Evolutionary conservation across 1,140 invertebrate species (phyloP), one percentile per base, ranked within the genome.

Genomic region (Anagrus nilaparvatae): DNA sequence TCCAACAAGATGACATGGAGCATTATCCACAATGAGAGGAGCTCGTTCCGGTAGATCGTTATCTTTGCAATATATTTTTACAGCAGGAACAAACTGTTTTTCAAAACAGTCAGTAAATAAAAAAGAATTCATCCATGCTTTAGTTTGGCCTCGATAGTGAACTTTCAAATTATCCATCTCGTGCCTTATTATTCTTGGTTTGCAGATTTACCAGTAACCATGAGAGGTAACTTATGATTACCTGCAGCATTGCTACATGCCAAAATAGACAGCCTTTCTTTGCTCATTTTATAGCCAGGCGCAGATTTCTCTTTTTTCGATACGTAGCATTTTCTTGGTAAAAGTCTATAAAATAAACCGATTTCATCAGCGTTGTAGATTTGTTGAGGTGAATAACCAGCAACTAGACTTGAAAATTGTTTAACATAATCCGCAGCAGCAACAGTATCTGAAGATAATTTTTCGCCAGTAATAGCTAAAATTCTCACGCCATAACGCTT

Each of bases 231-330:
- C 51, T 49, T 51, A 37, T 58, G 51, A 29, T 41, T 56, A 3
- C 59, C 53, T 38, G 43, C 49, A 38, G 57, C 58, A 55, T 67
- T 65, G 31, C 52, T 50, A 40, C 60, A 65, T n/a, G n/a, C n/a
- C n/a, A n/a, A n/a, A n/a, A n/a, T n/a, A n/a, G n/a, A n/a, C n/a
- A n/a, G n/a, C n/a, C 44, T 16, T 13, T 53, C 37, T 48, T 47
- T 48, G n/a, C 16, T 21, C 23, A n/a, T 24, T 16, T 44, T 44
- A 21, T 5, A 30, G 0, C 40, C 39, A 13, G 38, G 23, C 7
- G 27, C 27, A 10, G 20, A 27, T 14, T 3, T 3, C 6, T 27
- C 42, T 14, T 24, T 5, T n/a, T 7, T 20, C 20, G 24, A 7
- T 17, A 33, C 36, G 2, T 35, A 14, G 18, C 39, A 42, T 34